A percentile compares a stretch with the other conserved stretches of the same genome.
These are phyloP conservation scores for Aleiodes testaceus DNA, from an alignment of 2,888 invertebrate genomes.

Conservation along the genomic window DNA sequence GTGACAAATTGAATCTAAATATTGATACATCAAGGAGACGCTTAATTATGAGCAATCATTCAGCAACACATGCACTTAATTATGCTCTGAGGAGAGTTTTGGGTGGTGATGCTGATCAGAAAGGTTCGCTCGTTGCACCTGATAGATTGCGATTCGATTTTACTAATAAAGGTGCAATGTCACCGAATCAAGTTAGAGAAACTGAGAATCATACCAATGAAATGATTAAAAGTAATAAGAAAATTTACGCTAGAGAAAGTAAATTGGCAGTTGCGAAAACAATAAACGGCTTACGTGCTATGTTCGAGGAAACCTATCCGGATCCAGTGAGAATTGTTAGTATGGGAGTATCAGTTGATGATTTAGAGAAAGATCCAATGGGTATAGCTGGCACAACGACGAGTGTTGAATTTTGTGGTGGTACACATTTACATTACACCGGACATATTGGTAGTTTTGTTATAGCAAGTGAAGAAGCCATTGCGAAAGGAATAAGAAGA, in stretches of 20 bases:
- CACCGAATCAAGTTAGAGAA: constrained; percentile 88
- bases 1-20: constrained; percentile 87
- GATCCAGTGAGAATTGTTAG: constrained; percentile 96
- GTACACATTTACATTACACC: constrained; percentile 93
- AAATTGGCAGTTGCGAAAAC: constrained; percentile 89
- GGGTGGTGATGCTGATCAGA: constrained; percentile 93
- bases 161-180: constrained; percentile 93
- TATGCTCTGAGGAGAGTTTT: constrained; percentile 93
- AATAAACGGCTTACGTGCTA: constrained; percentile 93
- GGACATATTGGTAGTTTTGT: constrained; percentile 97
- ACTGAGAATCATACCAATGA: constrained; percentile 87
- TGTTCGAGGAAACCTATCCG: constrained; percentile 99
- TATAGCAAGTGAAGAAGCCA: constrained; percentile 98
- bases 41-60: constrained; percentile 98
- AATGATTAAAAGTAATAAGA: constrained; percentile 83
- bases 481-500: constrained; percentile 97
- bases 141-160: constrained; percentile 98
- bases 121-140: constrained; percentile 97
- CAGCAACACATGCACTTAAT: constrained; percentile 97
- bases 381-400: constrained; percentile 86
- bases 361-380: constrained; percentile 89
- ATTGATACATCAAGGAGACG: constrained; percentile 90
- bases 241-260: constrained; percentile 92
- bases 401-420: constrained; percentile 99
- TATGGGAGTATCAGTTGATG: constrained; percentile 93